A percentile compares a stretch with the other conserved stretches of the same genome.
phyloP scores from a whole-genome alignment of 1,140 invertebrate genomes.

The Rhopalosiphum maidis region DNA sequence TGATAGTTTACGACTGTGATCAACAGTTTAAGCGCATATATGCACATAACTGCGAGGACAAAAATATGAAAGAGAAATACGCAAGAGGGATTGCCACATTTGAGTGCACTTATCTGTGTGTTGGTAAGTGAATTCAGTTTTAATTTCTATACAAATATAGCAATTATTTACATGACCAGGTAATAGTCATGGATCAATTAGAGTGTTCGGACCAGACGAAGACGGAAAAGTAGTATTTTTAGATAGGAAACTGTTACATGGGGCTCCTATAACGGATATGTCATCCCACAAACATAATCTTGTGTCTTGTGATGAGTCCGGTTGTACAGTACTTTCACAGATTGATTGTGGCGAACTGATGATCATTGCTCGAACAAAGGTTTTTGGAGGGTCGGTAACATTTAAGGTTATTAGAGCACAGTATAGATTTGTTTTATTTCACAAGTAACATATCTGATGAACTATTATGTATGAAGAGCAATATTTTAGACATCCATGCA shows the following conservation, averaged over 20 bases:
- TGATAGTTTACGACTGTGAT: constrained; percentile 17
- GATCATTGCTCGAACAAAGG: neutral
- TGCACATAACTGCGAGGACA: constrained; percentile 16
- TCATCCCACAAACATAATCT: constrained; percentile 59
- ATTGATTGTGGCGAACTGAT: constrained; percentile 24
- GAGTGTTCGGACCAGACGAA: constrained; percentile 61
- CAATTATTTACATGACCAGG: constrained; percentile 55
- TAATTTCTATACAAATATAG: neutral
- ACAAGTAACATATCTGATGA: neutral
- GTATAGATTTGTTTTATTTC: neutral
- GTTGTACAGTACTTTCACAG: constrained; percentile 50
- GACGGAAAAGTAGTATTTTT: constrained; percentile 60
- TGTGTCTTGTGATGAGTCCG: constrained; percentile 61
- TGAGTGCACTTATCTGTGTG: constrained; percentile 43
- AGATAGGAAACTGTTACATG: constrained; percentile 61
- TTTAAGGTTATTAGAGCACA: neutral
- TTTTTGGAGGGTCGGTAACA: constrained; percentile 27
- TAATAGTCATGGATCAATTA: constrained; percentile 60
- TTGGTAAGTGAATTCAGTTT: neutral
- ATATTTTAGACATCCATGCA: constrained; percentile 10
- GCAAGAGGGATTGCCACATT: constrained; percentile 28
- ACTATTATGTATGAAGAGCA: neutral
- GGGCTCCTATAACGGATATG: constrained; percentile 60
- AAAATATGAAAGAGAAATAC: neutral
- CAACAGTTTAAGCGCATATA: constrained; percentile 9